Base-by-base conservation (phyloP, 2,113 vertebrate species). In the Bubalus kerabau region DNA sequence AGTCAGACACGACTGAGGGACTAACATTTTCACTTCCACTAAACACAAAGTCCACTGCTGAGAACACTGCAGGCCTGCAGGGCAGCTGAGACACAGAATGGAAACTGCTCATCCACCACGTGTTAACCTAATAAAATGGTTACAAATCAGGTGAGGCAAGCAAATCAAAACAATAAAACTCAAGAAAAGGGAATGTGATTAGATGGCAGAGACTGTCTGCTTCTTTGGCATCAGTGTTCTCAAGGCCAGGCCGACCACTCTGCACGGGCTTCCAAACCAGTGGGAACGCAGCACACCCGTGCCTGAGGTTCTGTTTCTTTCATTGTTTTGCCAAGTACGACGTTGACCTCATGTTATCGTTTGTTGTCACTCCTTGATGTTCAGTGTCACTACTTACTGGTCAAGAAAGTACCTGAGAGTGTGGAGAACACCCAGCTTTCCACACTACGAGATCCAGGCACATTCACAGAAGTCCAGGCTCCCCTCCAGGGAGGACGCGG, bases 261-360 rank as follows among this genome's bases (percentile, higher is more conserved):
- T 10, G 59, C 36, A 11, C 28, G 7, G 46, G 26, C 64, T 36
- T 17, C n/a, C 52, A 40, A 14, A 16, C n/a, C 81, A 3, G 81
- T 3, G 21, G 21, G 21, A 3, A 17, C 0, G 2, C 82, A 28
- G 82, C 23, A 1, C 8, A 24, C 54, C 2, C 2, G 0, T 1
- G 13, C 54, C n/a, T 1, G n/a, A 57, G 82, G n/a, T 9, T 54
- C 81, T 26, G 7, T 1, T 26, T 16, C 87, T 62, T 76, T 36
- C 30, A 23, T 2, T 26, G 40, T 15, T 14, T 7, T 8, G 1
- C 23, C 9, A 24, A 24, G 24, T 26, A 4, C 19, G 16, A 43
- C 71, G 15, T 0, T 7, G 40, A 46, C 56, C 56, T 19, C 2
- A 0, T 16, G 32, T 12, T 16, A 17, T 6, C 1, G 28, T n/a